Evolutionary conservation across 37 sponge, comb jelly and placozoan species (phyloP).

Genomic region (Hexactinellida sp.): DNA sequence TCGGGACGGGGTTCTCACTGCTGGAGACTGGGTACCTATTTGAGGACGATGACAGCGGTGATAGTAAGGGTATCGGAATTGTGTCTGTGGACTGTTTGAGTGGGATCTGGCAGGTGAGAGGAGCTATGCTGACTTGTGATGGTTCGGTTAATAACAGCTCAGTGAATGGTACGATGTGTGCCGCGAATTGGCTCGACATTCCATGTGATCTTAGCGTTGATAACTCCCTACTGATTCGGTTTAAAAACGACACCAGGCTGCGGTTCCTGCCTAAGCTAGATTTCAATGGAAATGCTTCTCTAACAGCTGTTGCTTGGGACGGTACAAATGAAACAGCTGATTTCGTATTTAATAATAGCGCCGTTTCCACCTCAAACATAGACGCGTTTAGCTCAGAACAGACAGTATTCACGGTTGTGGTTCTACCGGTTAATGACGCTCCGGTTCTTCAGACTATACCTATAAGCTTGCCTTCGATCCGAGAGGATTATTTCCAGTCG

Average conservation of each 20-base stretch:
- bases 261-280: conserved; percentile 22
- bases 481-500: conserved; percentile 57
- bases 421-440: conserved; percentile 65
- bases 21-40: neutral
- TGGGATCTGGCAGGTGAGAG: conserved; percentile 55
- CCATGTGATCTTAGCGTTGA: conserved; percentile 3
- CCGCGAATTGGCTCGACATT: neutral
- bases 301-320: conserved; percentile 60
- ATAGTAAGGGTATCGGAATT: conserved; percentile 60
- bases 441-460: conserved; percentile 35
- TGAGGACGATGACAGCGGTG: neutral
- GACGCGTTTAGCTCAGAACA: conserved; percentile 51
- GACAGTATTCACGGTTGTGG: conserved; percentile 22
- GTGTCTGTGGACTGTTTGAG: conserved; percentile 33
- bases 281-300: conserved; percentile 24
- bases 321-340: conserved; percentile 22
- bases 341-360: conserved; percentile 36
- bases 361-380: conserved; percentile 32
- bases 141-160: neutral
- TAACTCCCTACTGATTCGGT: neutral
- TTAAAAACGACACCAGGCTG: neutral
- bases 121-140: neutral
- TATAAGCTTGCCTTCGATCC: conserved; percentile 35
- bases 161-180: neutral
- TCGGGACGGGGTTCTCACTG: neutral